Base-by-base conservation (phyloP, 2,113 vertebrate species). In the Rhabdornis inornatus region DNA sequence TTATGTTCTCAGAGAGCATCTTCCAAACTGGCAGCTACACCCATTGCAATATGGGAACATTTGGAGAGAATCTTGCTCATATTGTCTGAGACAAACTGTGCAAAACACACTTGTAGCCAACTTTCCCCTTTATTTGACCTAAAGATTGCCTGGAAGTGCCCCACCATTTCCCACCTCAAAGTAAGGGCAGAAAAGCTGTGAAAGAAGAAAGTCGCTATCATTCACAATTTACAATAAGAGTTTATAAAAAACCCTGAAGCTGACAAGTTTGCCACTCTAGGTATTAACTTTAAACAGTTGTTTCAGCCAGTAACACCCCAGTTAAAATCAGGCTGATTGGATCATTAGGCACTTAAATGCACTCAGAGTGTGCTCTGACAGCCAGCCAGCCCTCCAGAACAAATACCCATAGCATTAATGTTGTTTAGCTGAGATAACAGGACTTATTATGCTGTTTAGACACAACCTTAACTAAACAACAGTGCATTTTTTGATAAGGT, bases 291-390 rank as follows among this genome's bases (percentile, higher is more conserved):
- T 8, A 40, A 93, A 37, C 55, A 76, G 80, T 22, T 91, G 89
- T 47, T 91, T 86, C 93, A 96, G 68, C 44, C 91, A 93, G 7
- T 68, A 90, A 71, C 75, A 64, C 39, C 31, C 64, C 88, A 96
- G 85, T 95, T 90, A 95, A 90, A 94, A 91, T 55, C 70, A 70
- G 47, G 83, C 4, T 95, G 78, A 30, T 53, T 83, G 87, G 89
- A 30, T 96, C 93, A 90, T 95, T 85, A 96, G 59, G 70, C 84
- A 77, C 30, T 39, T 27, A 47, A 87, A 69, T 35, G 72, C 11
- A 55, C 37, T 61, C 50, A 13, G 42, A 60, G 5, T 9, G 15
- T 7, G 4, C 31, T 22, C 16, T 86, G 77, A 21, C 49, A 77
- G 85, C 13, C 33, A 71, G 40, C 28, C 37, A 93, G 27, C 61